Conservation (phyloP, 2,797 vertebrate genomes). For the Hyperoplus lanceolatus region DNA sequence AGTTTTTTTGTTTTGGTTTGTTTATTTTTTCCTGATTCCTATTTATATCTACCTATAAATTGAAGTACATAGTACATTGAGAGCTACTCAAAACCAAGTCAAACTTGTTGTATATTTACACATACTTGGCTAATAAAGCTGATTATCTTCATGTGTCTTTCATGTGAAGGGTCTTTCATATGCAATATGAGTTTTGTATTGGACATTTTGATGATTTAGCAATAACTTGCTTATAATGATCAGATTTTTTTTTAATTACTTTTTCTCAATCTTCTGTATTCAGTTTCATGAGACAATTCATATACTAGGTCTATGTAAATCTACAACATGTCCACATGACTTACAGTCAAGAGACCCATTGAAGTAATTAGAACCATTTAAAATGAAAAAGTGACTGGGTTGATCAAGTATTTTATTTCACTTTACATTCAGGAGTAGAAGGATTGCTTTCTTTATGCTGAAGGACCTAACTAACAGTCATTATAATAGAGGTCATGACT, state of each 20-base stretch:
- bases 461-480: neutral
- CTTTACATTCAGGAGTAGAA: neutral
- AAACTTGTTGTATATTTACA: too few relatives aligned
- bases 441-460: neutral
- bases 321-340: neutral
- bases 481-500: constrained; percentile 8
- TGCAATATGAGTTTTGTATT: neutral
- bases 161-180: neutral
- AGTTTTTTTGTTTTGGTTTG: too few relatives aligned
- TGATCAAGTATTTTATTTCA: neutral
- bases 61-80: too few relatives aligned
- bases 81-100: too few relatives aligned
- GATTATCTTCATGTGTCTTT: neutral
- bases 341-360: neutral
- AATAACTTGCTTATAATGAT: too few relatives aligned
- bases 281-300: neutral
- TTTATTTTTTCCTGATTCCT: too few relatives aligned
- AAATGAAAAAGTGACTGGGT: neutral
- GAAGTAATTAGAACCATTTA: neutral
- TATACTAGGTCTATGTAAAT: neutral
- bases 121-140: too few relatives aligned
- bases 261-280: neutral
- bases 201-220: neutral
- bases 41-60: too few relatives aligned
- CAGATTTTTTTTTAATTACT: too few relatives aligned